Conservation (phyloP, 2,888 invertebrate genomes). For the Drosophila lutescens region DNA sequence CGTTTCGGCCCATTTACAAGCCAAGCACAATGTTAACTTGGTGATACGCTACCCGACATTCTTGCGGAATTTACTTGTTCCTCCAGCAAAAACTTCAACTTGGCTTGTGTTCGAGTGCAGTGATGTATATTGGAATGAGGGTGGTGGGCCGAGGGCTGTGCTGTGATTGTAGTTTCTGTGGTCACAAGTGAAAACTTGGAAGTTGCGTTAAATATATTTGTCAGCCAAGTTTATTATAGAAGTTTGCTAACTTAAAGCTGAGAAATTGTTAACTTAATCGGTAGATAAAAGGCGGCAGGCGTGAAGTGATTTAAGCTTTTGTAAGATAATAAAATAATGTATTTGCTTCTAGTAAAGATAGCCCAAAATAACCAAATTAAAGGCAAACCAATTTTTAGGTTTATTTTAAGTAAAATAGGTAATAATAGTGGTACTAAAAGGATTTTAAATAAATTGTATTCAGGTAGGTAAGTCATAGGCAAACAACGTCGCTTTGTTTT, state of each 20-base stretch:
- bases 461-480: neutral
- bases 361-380: no score
- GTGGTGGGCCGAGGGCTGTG: neutral
- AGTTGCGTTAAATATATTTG: constrained; percentile 45
- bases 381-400: no score
- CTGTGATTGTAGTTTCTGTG: constrained; percentile 40
- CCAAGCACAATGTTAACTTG: constrained; percentile 47
- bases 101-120: constrained; percentile 38
- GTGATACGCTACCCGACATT: constrained; percentile 23
- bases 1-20: constrained; percentile 42
- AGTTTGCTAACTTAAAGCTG: constrained; percentile 34
- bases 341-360: no score
- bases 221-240: constrained; percentile 34
- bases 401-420: no score
- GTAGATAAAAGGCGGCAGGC: constrained; percentile 5
- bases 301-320: neutral
- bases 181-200: constrained; percentile 64
- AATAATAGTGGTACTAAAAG: no score
- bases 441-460: no score
- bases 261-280: constrained; percentile 30
- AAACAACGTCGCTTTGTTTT: neutral
- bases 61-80: neutral
- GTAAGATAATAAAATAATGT: no score
- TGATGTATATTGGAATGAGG: constrained; percentile 31
- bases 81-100: constrained; percentile 30